A percentile compares a stretch with the other conserved stretches of the same genome.
Conservation (phyloP, 1,140 invertebrate genomes). For the Bombus soroeensis region DNA sequence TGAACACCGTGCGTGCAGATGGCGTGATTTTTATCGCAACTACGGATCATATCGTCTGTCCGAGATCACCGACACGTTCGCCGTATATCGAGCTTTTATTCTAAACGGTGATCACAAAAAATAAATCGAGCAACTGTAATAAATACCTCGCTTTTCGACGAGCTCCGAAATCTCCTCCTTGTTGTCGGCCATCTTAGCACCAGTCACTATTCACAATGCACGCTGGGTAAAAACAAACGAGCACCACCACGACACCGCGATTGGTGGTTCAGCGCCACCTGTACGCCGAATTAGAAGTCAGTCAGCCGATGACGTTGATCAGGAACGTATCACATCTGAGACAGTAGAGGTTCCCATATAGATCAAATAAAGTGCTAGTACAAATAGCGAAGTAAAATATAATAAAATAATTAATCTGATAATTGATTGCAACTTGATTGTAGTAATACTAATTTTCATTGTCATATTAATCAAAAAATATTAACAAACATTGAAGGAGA, state of each 20-base stretch:
- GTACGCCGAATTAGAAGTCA: slow-evolving; percentile 34
- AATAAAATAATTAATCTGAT: too few relatives aligned
- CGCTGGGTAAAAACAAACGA: slow-evolving; percentile 80
- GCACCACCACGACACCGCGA: slow-evolving; percentile 56
- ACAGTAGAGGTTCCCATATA: not conserved
- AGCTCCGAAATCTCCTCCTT: slow-evolving; percentile 84
- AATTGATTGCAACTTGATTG: not conserved
- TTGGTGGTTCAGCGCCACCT: slow-evolving; percentile 57
- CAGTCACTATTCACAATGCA: slow-evolving; percentile 82
- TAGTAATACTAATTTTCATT: too few relatives aligned
- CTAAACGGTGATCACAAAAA: slow-evolving; percentile 23
- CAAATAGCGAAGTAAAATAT: too few relatives aligned
- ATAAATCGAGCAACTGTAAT: slow-evolving; percentile 51
- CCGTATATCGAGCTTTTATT: not conserved
- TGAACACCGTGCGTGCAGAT: slow-evolving; percentile 65
- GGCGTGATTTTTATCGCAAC: slow-evolving; percentile 69
- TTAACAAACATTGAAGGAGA: not conserved
- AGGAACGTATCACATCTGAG: slow-evolving; percentile 21
- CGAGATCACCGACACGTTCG: not conserved
- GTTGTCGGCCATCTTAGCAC: slow-evolving; percentile 86
- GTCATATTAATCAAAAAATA: not conserved
- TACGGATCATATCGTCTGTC: slow-evolving; percentile 45
- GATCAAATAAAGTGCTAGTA: not conserved
- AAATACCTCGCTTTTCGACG: slow-evolving; percentile 84
- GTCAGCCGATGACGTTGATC: slow-evolving; percentile 43